Evolutionary conservation across 2,797 vertebrate species (phyloP), one percentile per base, ranked within the genome.

Genomic region (Tinamus major): DNA sequence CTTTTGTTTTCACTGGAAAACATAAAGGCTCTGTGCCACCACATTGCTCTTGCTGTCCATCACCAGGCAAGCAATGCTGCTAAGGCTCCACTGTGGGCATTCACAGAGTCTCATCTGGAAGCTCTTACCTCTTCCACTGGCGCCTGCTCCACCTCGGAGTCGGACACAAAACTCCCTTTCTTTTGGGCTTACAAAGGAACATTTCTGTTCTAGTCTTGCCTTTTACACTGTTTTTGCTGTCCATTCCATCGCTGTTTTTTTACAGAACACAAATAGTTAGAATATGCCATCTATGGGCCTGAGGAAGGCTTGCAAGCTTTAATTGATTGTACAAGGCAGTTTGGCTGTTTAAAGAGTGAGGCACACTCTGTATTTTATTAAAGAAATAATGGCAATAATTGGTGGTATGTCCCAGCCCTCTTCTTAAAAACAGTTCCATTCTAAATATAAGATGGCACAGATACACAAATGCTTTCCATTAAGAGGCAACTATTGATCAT

Each of bases 281-380:
- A 96, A 92, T 87, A 67, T 95, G 97, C 97, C 97, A 97, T 87
- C 97, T 97, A 96, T 58, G 79, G 96, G 96, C 82, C 88, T 93
- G 71, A 94, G 62, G 82, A 75, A 95, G 90, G 70, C 64, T 85
- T 95, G 95, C 92, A 96, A 72, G 92, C 70, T 75, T 48, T 71
- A 55, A 76, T 53, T 62, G 42, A 27, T 72, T 63, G 53, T 33
- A 82, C 41, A 78, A 18, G 48, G 68, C 56, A 2, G 2, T 41
- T 87, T 39, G 83, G 59, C 78, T 91, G 49, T 90, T 94, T 91
- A 81, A 92, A 87, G 71, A 61, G 35, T 17, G 31, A 94, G 6
- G 3, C 46, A 63, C 79, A 65, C 53, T 78, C 72, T 78, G 46
- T 82, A 90, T 91, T 85, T 85, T 59, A 92, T 89, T 94, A 94